Evolutionary conservation across 1,140 invertebrate genomes (phyloP), one percentile per base, ranked within the genome.

Genomic region (Geopemphigus sp.): DNA sequence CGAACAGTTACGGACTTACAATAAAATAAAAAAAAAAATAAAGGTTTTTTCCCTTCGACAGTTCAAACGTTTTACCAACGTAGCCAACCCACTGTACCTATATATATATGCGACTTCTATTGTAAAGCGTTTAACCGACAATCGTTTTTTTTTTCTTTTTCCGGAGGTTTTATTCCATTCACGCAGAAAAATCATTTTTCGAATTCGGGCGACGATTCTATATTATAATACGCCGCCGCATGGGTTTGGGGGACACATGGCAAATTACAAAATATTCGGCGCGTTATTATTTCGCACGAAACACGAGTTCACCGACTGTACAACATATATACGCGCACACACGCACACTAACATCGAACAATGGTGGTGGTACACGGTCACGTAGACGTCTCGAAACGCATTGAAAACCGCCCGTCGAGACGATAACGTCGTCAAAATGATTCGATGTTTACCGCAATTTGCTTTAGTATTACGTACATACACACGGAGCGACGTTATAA

Each of bases 81-180:
- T 10, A 56, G 14, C 56, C 73, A 39, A 14, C 74, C 73, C 73
- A 76, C 72, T 56, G 26, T 22, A 39, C 32, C 39, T 45, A n/a
- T 32, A 12, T 66, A 39, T 11, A 12, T 39, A 64, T 39, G 10
- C 32, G 72, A 57, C 57, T 74, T 17, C 56, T 50, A 78, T 78
- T 78, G 74, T 78, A 63, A 63, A 78, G 24, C 74, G 57, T 78
- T 78, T 78, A 63, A 63, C 74, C 57, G 57, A 61, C 74, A 78
- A 78, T 78, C 74, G 74, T 45, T 59, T 76, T 45, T 57, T 76
- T 59, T 19, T 2, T 19, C 10, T 8, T n/a, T 22, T n/a, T n/a
- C n/a, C n/a, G n/a, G n/a, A n/a, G 15, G 26, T 29, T 63, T 78
- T 78, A n/a, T 57, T 76, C 32, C 19, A 50, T 61, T 63, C 57